Evolutionary conservation across 1,140 invertebrate genomes (phyloP).

Genomic region (Micrasema longulum): DNA sequence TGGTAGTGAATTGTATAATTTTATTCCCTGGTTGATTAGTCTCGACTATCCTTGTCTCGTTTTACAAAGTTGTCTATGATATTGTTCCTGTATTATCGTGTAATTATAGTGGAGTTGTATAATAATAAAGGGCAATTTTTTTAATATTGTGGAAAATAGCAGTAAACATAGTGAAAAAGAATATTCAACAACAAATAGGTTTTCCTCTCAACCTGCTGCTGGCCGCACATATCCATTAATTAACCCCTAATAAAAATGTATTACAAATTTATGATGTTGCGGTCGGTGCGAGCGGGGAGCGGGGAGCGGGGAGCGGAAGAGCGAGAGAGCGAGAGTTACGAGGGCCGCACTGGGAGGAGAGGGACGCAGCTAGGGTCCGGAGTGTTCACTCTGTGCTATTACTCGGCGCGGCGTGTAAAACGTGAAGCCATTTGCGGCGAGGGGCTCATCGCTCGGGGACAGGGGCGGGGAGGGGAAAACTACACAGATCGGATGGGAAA

Average conservation of each 20-base stretch:
- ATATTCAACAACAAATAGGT: background rate
- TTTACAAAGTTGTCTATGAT: too few species aligned
- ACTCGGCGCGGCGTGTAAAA: constrained; percentile 30
- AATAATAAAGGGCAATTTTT: too few species aligned
- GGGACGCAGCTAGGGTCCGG: too few species aligned
- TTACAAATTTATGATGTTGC: constrained; percentile 53
- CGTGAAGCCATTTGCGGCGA: constrained; percentile 34
- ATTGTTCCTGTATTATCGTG: too few species aligned
- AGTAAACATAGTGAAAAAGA: too few species aligned
- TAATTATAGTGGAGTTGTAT: too few species aligned
- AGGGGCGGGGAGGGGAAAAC: background rate
- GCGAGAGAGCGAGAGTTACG: constrained; percentile 1
- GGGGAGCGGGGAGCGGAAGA: background rate
- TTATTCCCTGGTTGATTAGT: too few species aligned
- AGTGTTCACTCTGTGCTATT: constrained; percentile 29
- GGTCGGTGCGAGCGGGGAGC: constrained; percentile 14
- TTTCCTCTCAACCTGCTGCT: constrained; percentile 12
- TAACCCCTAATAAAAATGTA: constrained; percentile 55
- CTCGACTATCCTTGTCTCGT: too few species aligned
- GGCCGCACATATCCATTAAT: constrained; percentile 53
- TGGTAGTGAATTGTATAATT: too few species aligned
- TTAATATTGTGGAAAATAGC: too few species aligned
- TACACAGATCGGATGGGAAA: background rate
- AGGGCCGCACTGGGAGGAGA: background rate
- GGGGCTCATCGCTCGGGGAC: background rate